Conservation (phyloP, 2,888 invertebrate genomes). For the Altica lythri region DNA sequence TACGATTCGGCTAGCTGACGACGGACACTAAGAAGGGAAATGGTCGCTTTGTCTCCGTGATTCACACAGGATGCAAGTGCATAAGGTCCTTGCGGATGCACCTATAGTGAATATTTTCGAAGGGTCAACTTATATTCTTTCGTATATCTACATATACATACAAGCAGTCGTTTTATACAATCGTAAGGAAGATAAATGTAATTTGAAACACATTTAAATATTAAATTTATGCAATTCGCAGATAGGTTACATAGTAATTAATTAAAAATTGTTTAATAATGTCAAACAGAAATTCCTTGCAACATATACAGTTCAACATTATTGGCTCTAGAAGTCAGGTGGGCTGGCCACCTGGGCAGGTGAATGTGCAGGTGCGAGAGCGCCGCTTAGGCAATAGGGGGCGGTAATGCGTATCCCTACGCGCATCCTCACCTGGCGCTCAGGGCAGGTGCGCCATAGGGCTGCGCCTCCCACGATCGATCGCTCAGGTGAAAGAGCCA, state of each 20-base stretch:
- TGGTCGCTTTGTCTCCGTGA: slow-evolving; percentile 54
- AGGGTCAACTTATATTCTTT: no score
- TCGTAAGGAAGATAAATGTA: no score
- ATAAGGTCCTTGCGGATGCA: slow-evolving; percentile 52
- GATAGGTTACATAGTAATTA: no score
- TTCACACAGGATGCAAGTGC: slow-evolving; percentile 54
- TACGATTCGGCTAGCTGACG: slow-evolving; percentile 18
- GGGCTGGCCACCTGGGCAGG: slow-evolving; percentile 51
- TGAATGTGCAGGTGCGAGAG: slow-evolving; percentile 45
- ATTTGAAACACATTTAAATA: no score
- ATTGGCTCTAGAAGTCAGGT: slow-evolving; percentile 39
- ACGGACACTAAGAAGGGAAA: slow-evolving; percentile 37
- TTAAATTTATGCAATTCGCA: no score
- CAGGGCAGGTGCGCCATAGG: slow-evolving; percentile 49
- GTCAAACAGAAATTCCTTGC: no score
- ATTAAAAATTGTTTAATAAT: no score
- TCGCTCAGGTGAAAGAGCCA: slow-evolving; percentile 52
- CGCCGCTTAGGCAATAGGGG: slow-evolving; percentile 36
- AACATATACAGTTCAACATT: no score
- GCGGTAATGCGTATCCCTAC: slow-evolving; percentile 42
- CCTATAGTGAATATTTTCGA: slow-evolving; percentile 42
- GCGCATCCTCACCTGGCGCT: slow-evolving; percentile 49
- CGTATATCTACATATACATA: no score
- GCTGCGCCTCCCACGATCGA: slow-evolving; percentile 55
- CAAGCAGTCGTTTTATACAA: no score